Base-by-base conservation (phyloP, 2,113 vertebrate genomes). In the Carassius carassius region DNA sequence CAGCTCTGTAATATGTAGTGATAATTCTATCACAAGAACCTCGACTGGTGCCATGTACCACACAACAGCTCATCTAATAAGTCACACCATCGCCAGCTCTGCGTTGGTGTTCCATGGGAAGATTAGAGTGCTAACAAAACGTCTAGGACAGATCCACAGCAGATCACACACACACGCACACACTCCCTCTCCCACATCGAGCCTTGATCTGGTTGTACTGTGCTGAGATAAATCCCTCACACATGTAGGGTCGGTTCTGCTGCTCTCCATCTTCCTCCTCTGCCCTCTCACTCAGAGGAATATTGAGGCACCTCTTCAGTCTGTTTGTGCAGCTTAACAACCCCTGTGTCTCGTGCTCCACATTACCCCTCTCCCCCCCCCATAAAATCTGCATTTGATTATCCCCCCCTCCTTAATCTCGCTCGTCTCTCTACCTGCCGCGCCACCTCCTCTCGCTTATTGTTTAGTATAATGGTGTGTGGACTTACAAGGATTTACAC, bases 401-500 rank as follows among this genome's bases (percentile, higher is more conserved):
- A 84, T 63, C 41, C 62, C 83, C 72, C 78, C 84, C 78, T 47
- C 49, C 23, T 69, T 89, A 87, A 89, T 89, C 88, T 87, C 23
- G 3, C 58, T 75, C 65, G 51, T 83, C 83, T 81, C 73, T 80
- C 83, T 76, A 78, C 74, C 83, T 85, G 88, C 74, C n/a, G 32
- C 41, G 29, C 75, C 72, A 51, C 58, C 74, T 49, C 74, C 72
- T 84, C 82, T 17, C 32, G 51, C 54, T 83, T 87, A 85, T 83
- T 89, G 86, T 87, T 87, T 67, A 85, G 79, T 85, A 87, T 85
- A 83, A 85, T 80, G 76, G 75, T 75, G 81, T 79, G 77, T 69
- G 81, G 75, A 85, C 81, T 83, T 75, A 58, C 81, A 83, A 78
- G 81, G 87, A 88, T 88, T 88, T 88, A 83, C 67, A 85, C 87